Conservation (phyloP, 2,888 invertebrate species). For the Epinotia nisella region DNA sequence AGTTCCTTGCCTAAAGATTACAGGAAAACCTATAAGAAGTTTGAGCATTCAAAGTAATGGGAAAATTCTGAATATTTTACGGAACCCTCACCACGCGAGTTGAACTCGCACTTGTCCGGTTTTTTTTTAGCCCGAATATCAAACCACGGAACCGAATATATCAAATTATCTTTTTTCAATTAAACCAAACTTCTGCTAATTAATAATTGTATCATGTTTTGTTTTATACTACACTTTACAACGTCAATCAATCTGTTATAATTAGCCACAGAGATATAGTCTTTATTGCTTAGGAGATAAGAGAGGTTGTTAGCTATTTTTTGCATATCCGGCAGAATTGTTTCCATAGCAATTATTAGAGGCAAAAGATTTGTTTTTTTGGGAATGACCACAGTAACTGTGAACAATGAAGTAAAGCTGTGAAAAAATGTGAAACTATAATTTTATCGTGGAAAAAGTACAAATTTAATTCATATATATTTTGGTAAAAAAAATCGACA, state of each 20-base stretch:
- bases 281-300: slow-evolving; percentile 11
- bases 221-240: slow-evolving; percentile 36
- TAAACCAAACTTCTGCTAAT: slow-evolving; percentile 29
- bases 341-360: slow-evolving; percentile 38
- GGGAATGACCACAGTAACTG: slow-evolving; percentile 1
- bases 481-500: too few species aligned
- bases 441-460: too few species aligned
- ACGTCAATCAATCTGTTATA: slow-evolving; percentile 33
- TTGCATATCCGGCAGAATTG: slow-evolving; percentile 27
- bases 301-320: slow-evolving; percentile 12
- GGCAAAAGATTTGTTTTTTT: slow-evolving; percentile 36
- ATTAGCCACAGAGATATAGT: background rate
- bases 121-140: too few species aligned
- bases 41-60: too few species aligned
- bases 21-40: too few species aligned
- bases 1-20: too few species aligned
- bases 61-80: too few species aligned
- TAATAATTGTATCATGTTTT: slow-evolving; percentile 36
- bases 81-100: too few species aligned
- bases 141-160: too few species aligned
- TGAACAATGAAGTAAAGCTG: background rate
- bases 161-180: too few species aligned
- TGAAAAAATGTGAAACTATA: background rate
- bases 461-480: too few species aligned
- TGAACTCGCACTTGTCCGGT: too few species aligned